These are phyloP conservation scores for Enteromius radiatus DNA, from an alignment of 2,797 vertebrate genomes.

Conservation along the genomic window DNA sequence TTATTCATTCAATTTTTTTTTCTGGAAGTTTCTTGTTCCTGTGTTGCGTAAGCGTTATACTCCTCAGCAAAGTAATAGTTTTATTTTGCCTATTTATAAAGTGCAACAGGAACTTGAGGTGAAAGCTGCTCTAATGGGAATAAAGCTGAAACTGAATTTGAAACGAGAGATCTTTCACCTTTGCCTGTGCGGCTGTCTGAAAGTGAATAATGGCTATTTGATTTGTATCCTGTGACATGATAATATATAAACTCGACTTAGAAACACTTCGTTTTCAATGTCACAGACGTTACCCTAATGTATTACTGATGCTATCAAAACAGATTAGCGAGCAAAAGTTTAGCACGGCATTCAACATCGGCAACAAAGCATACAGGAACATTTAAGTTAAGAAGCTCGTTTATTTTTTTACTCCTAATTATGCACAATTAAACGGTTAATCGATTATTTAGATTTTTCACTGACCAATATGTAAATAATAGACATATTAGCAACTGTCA, in stretches of 20 bases:
- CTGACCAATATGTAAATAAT: background rate
- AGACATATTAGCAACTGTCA: background rate
- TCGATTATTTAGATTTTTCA: background rate
- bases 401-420: background rate
- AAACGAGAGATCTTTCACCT: slow-evolving; percentile 43
- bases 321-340: background rate
- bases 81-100: slow-evolving; percentile 44
- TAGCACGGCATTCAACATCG: background rate
- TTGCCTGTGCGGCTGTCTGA: slow-evolving; percentile 11
- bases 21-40: background rate
- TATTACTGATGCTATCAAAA: slow-evolving; percentile 6
- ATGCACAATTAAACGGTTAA: background rate
- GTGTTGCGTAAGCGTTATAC: background rate
- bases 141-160: slow-evolving; percentile 36
- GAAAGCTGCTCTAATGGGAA: background rate
- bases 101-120: slow-evolving; percentile 12
- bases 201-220: slow-evolving; percentile 36
- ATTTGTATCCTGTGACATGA: slow-evolving; percentile 35
- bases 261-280: background rate
- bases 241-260: slow-evolving; percentile 30
- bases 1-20: background rate
- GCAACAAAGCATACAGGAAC: background rate
- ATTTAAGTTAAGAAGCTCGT: background rate
- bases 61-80: slow-evolving; percentile 2
- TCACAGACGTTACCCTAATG: slow-evolving; percentile 1